These are phyloP conservation scores for Clarias magur DNA, from an alignment of 2,113 vertebrate genomes.

Conservation along the genomic window DNA sequence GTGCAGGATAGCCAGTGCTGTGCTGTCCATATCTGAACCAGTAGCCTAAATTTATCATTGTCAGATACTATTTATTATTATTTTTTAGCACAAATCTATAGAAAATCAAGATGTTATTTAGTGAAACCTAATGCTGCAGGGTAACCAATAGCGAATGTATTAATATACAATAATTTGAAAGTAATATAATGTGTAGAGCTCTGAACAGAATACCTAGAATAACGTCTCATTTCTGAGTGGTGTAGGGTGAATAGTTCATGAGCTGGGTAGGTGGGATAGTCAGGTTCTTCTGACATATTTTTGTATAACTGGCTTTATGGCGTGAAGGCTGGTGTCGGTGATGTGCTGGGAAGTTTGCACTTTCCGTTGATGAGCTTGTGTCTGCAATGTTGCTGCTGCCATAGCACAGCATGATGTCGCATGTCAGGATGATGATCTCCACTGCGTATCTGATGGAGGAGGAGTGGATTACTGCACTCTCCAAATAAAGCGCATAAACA, in stretches of 20 bases:
- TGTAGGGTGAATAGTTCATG: not conserved
- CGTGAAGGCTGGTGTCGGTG: not conserved
- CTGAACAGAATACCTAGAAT: not conserved
- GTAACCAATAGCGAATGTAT: not conserved
- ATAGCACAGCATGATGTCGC: not conserved
- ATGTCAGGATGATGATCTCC: slow-evolving; percentile 32
- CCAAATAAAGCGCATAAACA: slow-evolving; percentile 11
- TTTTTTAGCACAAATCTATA: not conserved
- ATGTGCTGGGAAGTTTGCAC: not conserved
- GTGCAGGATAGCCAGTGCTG: not conserved
- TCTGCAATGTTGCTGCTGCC: not conserved
- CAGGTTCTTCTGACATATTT: slow-evolving; percentile 1
- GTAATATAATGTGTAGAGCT: not conserved
- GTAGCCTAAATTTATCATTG: not conserved
- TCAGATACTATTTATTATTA: not conserved
- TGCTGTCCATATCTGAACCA: not conserved
- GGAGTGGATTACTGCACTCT: slow-evolving; percentile 1
- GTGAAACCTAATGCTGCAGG: not conserved
- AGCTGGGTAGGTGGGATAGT: not conserved
- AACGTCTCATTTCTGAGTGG: not conserved
- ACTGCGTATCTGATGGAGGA: slow-evolving; percentile 15
- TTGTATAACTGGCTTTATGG: not conserved
- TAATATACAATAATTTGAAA: not conserved
- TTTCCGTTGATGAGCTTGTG: slow-evolving; percentile 4
- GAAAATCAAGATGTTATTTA: not conserved